Conservation (phyloP, 2,888 invertebrate species). For the Calameuta idolon region DNA sequence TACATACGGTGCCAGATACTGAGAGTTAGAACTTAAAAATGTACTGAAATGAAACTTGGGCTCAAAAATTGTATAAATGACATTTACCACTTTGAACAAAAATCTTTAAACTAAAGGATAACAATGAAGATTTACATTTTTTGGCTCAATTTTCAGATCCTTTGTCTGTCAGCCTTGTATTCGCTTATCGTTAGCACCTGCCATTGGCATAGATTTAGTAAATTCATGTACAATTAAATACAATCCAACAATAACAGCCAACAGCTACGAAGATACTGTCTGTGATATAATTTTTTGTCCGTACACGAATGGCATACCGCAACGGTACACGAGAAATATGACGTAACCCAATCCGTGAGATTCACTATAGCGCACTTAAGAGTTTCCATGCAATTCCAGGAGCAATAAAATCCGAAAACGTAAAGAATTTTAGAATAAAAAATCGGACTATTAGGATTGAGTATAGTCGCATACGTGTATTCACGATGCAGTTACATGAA, state of each 20-base stretch:
- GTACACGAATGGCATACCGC: not conserved
- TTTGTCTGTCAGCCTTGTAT: not conserved
- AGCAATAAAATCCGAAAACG: not conserved
- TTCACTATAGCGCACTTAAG: not conserved
- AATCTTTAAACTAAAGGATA: not conserved
- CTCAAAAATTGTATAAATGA: not conserved
- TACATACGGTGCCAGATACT: not conserved
- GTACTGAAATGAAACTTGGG: not conserved
- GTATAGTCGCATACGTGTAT: not conserved
- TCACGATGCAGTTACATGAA: slow-evolving; percentile 23
- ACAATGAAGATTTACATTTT: not conserved
- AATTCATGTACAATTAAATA: not conserved
- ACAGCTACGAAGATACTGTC: not conserved
- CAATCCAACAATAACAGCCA: not conserved
- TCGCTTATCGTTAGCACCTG: not conserved
- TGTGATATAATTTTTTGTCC: not conserved
- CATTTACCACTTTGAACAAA: not conserved
- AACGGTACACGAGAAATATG: not conserved
- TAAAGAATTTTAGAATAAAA: not conserved
- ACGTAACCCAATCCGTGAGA: not conserved
- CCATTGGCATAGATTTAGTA: not conserved
- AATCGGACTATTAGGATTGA: not conserved
- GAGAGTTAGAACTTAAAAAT: not conserved
- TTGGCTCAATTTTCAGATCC: not conserved
- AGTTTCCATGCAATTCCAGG: not conserved